Evolutionary conservation across 2,113 vertebrate species (phyloP).

Genomic region (Epinephelus moara): DNA sequence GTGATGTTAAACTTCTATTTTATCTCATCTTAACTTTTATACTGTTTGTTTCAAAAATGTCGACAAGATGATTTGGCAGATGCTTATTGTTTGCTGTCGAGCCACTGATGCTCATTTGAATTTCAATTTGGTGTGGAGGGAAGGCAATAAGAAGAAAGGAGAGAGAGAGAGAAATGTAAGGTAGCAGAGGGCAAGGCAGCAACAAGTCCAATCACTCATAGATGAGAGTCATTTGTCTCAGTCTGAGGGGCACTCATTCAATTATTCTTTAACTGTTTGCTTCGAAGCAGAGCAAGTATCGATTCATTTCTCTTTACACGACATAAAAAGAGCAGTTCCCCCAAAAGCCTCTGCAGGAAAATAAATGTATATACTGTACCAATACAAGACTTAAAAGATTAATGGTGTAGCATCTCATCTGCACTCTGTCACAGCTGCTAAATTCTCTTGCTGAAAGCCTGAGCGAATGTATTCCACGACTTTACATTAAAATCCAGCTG

Average conservation of each 20-base stretch:
- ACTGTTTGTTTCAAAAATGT: slow-evolving; percentile 41
- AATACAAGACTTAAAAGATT: slow-evolving; percentile 12
- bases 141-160: slow-evolving; percentile 44
- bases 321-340: slow-evolving; percentile 60
- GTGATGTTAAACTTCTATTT: slow-evolving; percentile 42
- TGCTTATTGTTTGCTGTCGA: slow-evolving; percentile 58
- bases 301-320: slow-evolving; percentile 77
- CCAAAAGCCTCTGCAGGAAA: slow-evolving; percentile 28
- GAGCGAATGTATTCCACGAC: background rate
- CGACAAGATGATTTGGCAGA: slow-evolving; percentile 60
- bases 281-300: slow-evolving; percentile 73
- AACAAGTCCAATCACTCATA: slow-evolving; percentile 82
- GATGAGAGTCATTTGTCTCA: slow-evolving; percentile 85
- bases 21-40: slow-evolving; percentile 35
- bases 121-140: slow-evolving; percentile 63
- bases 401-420: background rate
- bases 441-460: background rate
- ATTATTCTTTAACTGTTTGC: slow-evolving; percentile 83
- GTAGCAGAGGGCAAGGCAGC: slow-evolving; percentile 56
- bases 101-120: slow-evolving; percentile 71
- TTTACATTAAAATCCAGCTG: background rate
- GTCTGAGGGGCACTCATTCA: slow-evolving; percentile 81
- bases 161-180: slow-evolving; percentile 37
- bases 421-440: slow-evolving; percentile 3
- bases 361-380: background rate